Evolutionary conservation across 2,797 vertebrate species (phyloP).

Genomic region (Adrianichthys oophorus): DNA sequence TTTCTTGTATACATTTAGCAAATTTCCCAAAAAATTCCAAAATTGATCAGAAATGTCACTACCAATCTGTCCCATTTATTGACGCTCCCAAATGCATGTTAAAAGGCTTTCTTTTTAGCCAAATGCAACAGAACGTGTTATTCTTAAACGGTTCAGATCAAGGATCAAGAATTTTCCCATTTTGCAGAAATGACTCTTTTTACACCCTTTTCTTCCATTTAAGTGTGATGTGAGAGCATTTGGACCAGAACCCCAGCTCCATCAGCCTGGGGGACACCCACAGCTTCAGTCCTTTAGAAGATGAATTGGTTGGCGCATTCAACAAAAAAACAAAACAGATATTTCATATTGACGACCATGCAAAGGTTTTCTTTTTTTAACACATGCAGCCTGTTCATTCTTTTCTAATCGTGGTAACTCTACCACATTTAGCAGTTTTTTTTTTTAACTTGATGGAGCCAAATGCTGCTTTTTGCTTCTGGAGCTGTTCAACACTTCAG

Average conservation of each 20-base stretch:
- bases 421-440: not conserved
- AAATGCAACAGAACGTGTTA: no score
- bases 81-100: no score
- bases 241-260: slow-evolving; percentile 16
- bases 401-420: not conserved
- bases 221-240: no score
- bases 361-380: not conserved
- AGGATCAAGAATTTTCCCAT: no score
- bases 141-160: no score
- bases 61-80: no score
- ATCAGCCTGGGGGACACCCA: slow-evolving; percentile 37
- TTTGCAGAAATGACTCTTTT: no score
- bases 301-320: slow-evolving; percentile 4
- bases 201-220: no score
- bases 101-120: no score
- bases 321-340: slow-evolving; percentile 1
- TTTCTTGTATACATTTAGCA: no score
- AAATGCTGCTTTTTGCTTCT: slow-evolving; percentile 3
- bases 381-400: not conserved
- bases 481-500: slow-evolving; percentile 8
- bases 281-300: slow-evolving; percentile 21
- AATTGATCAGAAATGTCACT: no score
- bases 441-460: slow-evolving; percentile 9
- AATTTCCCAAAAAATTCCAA: no score
- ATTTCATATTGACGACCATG: slow-evolving; percentile 14